phyloP scores from a whole-genome alignment of 2,113 vertebrate genomes.

The Rallus limicola region DNA sequence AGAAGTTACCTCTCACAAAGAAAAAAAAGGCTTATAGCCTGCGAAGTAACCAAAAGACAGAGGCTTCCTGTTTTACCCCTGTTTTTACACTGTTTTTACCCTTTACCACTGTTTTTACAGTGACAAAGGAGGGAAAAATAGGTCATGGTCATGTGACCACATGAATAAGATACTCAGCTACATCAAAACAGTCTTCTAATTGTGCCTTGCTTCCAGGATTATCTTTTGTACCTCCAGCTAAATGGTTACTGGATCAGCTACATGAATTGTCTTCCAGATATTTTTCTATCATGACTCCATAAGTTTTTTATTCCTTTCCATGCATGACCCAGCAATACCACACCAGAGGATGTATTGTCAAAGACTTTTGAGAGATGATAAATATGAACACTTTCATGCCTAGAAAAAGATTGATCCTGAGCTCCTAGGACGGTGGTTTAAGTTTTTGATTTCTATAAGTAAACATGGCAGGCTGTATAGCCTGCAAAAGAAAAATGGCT shows the following conservation, averaged over 20 bases:
- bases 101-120: too few relatives aligned
- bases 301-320: background rate
- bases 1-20: background rate
- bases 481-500: background rate
- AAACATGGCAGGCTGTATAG: background rate
- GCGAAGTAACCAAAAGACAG: background rate
- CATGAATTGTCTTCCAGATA: background rate
- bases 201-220: background rate
- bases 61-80: background rate
- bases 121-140: background rate
- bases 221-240: background rate
- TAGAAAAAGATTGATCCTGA: background rate
- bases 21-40: background rate
- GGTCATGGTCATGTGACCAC: background rate
- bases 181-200: background rate
- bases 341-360: background rate
- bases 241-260: background rate
- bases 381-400: background rate
- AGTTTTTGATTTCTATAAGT: background rate
- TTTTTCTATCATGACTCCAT: background rate
- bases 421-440: background rate
- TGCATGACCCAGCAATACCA: background rate
- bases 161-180: background rate
- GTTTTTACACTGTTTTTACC: too few relatives aligned
- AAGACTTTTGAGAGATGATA: background rate